A percentile compares a stretch with the other conserved stretches of the same genome.
These are phyloP conservation scores for Drepanosiphum platanoidis DNA, from an alignment of 2,888 invertebrate species.

Conservation along the genomic window DNA sequence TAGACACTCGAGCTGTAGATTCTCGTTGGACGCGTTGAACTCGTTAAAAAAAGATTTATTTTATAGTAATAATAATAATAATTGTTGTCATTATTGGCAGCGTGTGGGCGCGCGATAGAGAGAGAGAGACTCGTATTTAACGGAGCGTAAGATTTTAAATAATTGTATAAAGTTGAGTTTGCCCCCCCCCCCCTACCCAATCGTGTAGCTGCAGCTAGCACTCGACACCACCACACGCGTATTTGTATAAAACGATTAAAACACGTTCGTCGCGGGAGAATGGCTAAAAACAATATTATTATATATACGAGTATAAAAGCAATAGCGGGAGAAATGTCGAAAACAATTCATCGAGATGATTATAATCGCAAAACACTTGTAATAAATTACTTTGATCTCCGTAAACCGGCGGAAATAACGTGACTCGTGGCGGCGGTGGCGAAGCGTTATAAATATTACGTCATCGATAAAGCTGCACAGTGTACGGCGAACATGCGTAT, in stretches of 20 bases:
- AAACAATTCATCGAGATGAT: slow-evolving; percentile 24
- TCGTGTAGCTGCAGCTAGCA: not conserved
- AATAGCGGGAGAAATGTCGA: not conserved
- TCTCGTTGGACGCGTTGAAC: not conserved
- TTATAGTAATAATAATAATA: no score
- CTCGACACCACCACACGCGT: not conserved
- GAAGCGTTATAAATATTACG: slow-evolving; percentile 1
- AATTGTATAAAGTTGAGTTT: not conserved
- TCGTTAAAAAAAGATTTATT: not conserved
- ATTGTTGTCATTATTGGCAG: no score
- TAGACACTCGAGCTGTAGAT: not conserved
- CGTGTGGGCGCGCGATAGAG: no score
- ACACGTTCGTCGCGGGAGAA: not conserved
- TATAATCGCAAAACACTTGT: slow-evolving; percentile 11
- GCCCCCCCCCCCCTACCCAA: no score
- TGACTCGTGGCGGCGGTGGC: not conserved
- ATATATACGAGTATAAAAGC: not conserved
- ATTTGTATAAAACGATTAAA: not conserved
- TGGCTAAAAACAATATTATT: slow-evolving; percentile 17
- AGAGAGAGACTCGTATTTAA: no score
- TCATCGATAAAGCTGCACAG: not conserved
- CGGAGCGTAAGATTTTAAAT: not conserved
- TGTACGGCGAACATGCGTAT: not conserved
- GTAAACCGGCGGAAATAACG: slow-evolving; percentile 40
- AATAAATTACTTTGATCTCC: slow-evolving; percentile 28